Evolutionary conservation across 2,888 invertebrate species (phyloP), one percentile per base, ranked within the genome.

Genomic region (Gerris lacustris): DNA sequence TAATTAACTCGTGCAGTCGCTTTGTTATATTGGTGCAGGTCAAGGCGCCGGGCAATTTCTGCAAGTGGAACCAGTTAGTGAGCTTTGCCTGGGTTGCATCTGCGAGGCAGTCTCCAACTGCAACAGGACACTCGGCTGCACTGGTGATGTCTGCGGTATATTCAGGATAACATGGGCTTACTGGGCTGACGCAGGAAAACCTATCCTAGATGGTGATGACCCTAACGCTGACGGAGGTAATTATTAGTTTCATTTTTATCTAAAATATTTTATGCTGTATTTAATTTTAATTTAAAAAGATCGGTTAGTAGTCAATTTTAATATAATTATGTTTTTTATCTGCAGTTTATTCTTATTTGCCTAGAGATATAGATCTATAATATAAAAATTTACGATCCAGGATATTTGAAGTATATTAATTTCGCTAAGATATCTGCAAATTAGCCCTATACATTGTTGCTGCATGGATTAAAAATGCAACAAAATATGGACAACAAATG

Each of bases 151-250:
- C 67, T 81, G 81, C 72, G 81, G 81, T 5, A 79, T 80, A 15
- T 81, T 80, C 75, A 77, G 79, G 45, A 78, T 81, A 45, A 80
- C 80, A 1, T 77, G 77, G 75, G 75, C 79, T 5, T 81, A 81
- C 74, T 81, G 81, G 81, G 74, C 77, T 31, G 80, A 81, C 71
- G 78, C 78, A 2, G 79, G 79, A n/a, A 76, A 77, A 72, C 78
- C 77, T 0, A 87, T 87, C 0, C 74, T 88, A 5, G 79, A 82
- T 2, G 83, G 85, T 17, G 84, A 86, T 75, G 79, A 84, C 0
- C 81, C 84, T 6, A 77, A 76, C 6, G 76, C 76, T 66, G 73
- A 77, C 1, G 80, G 79, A 76, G 81, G 83, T 83, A 70, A 75
- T 76, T 67, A 43, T 15, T 44, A 31, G 31, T 31, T 17, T 17